phyloP scores from a whole-genome alignment of 2,113 vertebrate genomes.

The Laterallus jamaicensis region DNA sequence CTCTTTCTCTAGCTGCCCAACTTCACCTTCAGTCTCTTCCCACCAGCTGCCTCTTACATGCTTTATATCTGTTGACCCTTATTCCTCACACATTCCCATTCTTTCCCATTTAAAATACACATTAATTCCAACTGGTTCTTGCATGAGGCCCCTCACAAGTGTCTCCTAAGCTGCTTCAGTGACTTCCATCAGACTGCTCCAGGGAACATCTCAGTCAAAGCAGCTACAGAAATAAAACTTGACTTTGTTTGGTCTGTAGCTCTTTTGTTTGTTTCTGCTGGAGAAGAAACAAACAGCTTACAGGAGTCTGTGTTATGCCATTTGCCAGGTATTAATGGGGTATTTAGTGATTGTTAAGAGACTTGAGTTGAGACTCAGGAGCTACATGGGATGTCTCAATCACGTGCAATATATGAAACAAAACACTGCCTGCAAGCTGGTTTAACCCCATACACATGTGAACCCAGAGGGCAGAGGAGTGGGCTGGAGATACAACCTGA shows the following conservation, averaged over 20 bases:
- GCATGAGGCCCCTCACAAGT: not conserved
- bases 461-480: not conserved
- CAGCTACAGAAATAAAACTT: not conserved
- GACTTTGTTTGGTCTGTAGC: not conserved
- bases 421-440: not conserved
- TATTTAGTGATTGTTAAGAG: not conserved
- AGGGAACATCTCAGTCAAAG: not conserved
- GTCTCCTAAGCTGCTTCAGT: not conserved
- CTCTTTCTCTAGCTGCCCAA: not conserved
- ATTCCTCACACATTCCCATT: not conserved
- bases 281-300: not conserved
- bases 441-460: not conserved
- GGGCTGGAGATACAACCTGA: not conserved
- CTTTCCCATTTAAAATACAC: not conserved
- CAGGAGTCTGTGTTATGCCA: not conserved
- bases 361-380: not conserved
- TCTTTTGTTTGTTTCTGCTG: not conserved
- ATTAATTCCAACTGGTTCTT: not conserved
- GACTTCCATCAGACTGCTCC: not conserved
- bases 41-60: not conserved
- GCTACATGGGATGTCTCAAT: not conserved
- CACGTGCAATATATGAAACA: accelerated
- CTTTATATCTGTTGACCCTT: not conserved
- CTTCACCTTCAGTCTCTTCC: not conserved
- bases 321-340: not conserved